phyloP scores from a whole-genome alignment of 2,888 invertebrate species.

The Tanytarsus gracilentus region DNA sequence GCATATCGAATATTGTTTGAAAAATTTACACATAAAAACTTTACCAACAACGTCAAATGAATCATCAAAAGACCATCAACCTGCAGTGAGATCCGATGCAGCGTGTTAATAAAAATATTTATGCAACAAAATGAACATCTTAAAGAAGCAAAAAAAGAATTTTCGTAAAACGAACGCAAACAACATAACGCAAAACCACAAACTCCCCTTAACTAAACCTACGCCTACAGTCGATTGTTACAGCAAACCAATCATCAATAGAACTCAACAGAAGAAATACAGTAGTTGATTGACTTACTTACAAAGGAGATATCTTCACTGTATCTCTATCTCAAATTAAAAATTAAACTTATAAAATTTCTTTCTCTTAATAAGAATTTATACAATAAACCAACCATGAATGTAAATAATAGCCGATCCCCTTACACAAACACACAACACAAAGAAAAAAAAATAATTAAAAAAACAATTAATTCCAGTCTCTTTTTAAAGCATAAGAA shows the following conservation, averaged over 20 bases:
- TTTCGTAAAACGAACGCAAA: constrained; percentile 35
- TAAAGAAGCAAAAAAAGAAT: background rate
- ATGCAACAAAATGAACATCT: constrained; percentile 26
- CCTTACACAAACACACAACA: constrained; percentile 3
- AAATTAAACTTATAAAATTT: background rate
- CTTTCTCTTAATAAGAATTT: background rate
- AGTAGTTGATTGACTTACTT: constrained; percentile 2
- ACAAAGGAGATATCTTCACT: background rate
- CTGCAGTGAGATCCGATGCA: too few relatives aligned
- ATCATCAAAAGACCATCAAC: constrained; percentile 17
- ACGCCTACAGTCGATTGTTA: constrained; percentile 51
- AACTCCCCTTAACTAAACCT: constrained; percentile 47
- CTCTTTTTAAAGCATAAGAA: constrained; percentile 22
- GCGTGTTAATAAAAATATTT: constrained; percentile 9
- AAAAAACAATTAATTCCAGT: too few relatives aligned
- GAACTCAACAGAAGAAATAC: constrained; percentile 1
- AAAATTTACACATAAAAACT: constrained; percentile 15
- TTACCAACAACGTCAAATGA: constrained; percentile 15
- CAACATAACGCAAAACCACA: constrained; percentile 44
- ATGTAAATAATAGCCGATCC: constrained; percentile 29
- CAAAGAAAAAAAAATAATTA: background rate
- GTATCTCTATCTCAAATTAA: background rate
- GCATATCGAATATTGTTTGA: background rate
- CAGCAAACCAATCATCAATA: constrained; percentile 30
- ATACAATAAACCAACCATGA: constrained; percentile 29